A percentile compares a stretch with the other conserved stretches of the same genome.
Evolutionary conservation across 2,797 vertebrate genomes (phyloP).

Genomic region (Molossus molossus): DNA sequence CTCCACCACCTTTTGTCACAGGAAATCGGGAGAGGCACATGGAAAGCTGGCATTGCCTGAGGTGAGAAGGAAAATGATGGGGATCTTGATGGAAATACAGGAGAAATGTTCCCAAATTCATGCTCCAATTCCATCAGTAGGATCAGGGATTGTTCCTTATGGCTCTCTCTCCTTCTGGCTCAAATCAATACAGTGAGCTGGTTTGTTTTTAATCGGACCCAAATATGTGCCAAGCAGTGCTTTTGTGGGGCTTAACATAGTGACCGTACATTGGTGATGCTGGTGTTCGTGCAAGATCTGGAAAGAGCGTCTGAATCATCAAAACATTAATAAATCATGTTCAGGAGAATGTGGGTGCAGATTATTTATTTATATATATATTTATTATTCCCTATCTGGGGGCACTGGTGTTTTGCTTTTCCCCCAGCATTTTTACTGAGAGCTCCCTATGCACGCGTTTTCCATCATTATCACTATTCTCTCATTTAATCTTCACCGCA

Average conservation of each 20-base stretch:
- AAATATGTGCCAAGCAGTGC: background rate
- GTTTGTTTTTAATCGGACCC: conserved; percentile 12
- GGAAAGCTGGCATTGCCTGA: background rate
- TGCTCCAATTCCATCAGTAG: background rate
- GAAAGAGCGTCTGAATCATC: background rate
- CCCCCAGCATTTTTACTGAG: background rate
- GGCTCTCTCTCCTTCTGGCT: background rate
- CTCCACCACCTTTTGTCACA: background rate
- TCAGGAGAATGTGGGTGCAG: background rate
- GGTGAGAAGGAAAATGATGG: background rate
- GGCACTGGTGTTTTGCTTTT: background rate
- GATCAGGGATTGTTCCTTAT: background rate
- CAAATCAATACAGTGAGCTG: background rate
- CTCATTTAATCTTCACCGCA: background rate
- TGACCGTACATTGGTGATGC: too few species aligned
- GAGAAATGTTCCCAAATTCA: background rate
- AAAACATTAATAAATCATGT: background rate
- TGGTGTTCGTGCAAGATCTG: background rate
- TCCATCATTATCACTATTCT: background rate
- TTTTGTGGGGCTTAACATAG: background rate
- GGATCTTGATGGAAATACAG: background rate
- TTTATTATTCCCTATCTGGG: background rate
- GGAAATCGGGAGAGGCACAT: background rate
- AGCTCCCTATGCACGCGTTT: background rate
- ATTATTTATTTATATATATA: background rate